Percentiles rank a stretch among this genome's conserved stretches.
Conservation (phyloP, 2,797 vertebrate genomes). For the Alauda arvensis region DNA sequence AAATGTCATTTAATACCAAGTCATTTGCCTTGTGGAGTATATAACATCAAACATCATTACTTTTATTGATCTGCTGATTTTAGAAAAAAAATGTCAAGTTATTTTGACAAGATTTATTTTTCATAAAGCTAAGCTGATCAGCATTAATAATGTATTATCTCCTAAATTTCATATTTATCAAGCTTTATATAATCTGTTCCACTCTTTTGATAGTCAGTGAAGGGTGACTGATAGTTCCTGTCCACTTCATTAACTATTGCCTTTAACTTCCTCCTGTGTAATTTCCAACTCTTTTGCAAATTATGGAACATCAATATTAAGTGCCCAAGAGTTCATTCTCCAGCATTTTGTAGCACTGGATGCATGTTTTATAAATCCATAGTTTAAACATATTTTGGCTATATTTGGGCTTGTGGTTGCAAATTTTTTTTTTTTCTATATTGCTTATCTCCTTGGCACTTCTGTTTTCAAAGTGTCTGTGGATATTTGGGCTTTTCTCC, state of each 20-base stretch:
- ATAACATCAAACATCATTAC: constrained; percentile 10
- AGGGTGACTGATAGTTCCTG: background rate
- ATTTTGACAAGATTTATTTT: constrained; percentile 10
- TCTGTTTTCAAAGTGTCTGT: background rate
- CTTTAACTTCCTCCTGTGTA: background rate
- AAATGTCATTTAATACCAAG: constrained; percentile 4
- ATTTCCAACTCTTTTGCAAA: background rate
- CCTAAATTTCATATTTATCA: constrained; percentile 18
- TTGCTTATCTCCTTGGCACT: background rate
- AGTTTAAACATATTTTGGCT: background rate
- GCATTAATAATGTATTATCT: background rate
- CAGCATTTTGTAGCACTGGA: background rate
- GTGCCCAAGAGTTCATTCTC: background rate
- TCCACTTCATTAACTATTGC: background rate
- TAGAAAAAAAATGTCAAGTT: background rate
- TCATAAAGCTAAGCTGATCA: background rate
- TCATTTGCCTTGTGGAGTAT: constrained; percentile 1
- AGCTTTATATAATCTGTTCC: background rate
- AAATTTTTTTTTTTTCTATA: background rate
- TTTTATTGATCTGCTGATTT: constrained; percentile 10
- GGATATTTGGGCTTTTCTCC: background rate
- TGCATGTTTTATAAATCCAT: background rate
- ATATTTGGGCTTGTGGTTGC: background rate
- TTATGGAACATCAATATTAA: background rate
- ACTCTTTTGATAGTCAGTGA: background rate